Conservation (phyloP, 2,113 vertebrate genomes). For the Carassius auratus region DNA sequence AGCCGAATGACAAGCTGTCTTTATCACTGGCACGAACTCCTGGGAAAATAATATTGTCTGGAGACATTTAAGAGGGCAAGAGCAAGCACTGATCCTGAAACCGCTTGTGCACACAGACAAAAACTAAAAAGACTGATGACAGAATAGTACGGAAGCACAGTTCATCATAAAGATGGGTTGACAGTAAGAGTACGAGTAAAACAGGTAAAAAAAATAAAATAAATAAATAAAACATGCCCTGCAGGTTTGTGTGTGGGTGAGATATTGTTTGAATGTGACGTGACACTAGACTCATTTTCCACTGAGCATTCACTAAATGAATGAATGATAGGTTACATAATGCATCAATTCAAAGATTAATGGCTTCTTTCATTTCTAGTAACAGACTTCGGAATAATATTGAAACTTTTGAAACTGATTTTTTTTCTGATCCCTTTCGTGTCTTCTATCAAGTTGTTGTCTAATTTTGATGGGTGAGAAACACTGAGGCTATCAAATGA, state of each 20-base stretch:
- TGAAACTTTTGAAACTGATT: constrained; percentile 52
- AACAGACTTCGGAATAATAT: constrained; percentile 9
- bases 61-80: not conserved
- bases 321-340: constrained; percentile 32
- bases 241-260: constrained; percentile 7
- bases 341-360: constrained; percentile 20
- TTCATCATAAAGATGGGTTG: not conserved
- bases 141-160: not conserved
- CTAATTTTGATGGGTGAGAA: constrained; percentile 27
- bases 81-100: constrained; percentile 39
- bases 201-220: not conserved
- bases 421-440: constrained; percentile 13
- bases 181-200: constrained; percentile 19
- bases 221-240: not conserved
- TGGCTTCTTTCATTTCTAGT: constrained; percentile 23
- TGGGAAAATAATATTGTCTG: constrained; percentile 30
- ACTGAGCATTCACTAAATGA: constrained; percentile 4
- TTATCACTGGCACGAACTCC: not conserved
- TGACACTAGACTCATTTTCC: not conserved
- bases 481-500: constrained; percentile 56
- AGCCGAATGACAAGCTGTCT: constrained; percentile 40
- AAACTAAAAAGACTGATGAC: constrained; percentile 2
- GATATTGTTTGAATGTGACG: constrained; percentile 11
- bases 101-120: constrained; percentile 1
- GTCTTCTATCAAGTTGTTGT: constrained; percentile 45